Conservation (phyloP, 2,113 vertebrate species). For the Anhinga anhinga region DNA sequence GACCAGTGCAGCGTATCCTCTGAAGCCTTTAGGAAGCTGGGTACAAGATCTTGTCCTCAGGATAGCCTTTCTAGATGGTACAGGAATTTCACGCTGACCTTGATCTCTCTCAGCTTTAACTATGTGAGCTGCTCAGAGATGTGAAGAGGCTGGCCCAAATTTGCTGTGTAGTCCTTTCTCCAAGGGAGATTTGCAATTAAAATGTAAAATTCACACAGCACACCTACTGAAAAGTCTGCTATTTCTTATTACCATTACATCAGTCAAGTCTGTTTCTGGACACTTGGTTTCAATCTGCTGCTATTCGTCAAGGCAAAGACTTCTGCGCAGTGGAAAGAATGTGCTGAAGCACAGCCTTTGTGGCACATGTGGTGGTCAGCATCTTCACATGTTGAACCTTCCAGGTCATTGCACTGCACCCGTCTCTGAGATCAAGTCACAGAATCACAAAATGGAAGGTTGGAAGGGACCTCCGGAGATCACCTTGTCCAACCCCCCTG, state of each 20-base stretch:
- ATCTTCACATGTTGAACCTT: neutral
- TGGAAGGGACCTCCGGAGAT: too few relatives aligned
- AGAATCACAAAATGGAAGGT: too few relatives aligned
- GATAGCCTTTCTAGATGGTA: neutral
- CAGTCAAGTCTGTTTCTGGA: neutral
- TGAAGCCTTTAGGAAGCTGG: slow-evolving; percentile 79
- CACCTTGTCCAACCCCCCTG: too few relatives aligned
- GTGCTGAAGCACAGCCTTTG: neutral
- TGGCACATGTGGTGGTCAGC: neutral
- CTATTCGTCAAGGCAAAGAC: neutral
- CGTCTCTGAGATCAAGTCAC: neutral
- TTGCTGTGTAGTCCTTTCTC: neutral
- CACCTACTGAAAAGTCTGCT: neutral
- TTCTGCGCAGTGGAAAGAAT: neutral
- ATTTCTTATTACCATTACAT: neutral
- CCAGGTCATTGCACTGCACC: neutral
- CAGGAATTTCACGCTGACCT: neutral
- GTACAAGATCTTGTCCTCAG: slow-evolving; percentile 79
- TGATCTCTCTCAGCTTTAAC: neutral
- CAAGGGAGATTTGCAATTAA: neutral
- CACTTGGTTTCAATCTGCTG: neutral
- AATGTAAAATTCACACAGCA: neutral
- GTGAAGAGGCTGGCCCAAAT: neutral
- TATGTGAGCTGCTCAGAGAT: neutral
- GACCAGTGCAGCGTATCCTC: slow-evolving; percentile 71